phyloP scores from a whole-genome alignment of 2,113 vertebrate species.

The Mustelus asterias region DNA sequence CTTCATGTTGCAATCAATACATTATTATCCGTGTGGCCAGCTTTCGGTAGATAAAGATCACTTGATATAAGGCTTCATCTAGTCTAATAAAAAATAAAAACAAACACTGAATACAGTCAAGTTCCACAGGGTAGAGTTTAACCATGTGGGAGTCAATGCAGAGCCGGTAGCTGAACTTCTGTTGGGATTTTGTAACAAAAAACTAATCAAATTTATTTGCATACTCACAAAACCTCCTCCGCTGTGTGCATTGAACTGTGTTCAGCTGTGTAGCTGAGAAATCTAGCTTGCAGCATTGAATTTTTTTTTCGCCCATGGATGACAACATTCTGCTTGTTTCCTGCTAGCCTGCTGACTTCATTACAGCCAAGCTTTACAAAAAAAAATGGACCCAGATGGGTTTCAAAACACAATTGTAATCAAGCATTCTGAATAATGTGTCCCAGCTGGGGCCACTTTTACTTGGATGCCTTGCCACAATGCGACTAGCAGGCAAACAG shows the following conservation, averaged over 20 bases:
- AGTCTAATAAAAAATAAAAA: constrained; percentile 8
- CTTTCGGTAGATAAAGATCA: constrained; percentile 3
- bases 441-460: constrained; percentile 32
- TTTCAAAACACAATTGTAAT: constrained; percentile 29
- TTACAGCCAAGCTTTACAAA: background rate
- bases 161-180: background rate
- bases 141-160: background rate
- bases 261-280: background rate
- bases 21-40: background rate
- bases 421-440: constrained; percentile 34
- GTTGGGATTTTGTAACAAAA: background rate
- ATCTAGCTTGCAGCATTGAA: background rate
- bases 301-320: background rate
- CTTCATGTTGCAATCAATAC: constrained; percentile 30
- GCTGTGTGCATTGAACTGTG: background rate
- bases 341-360: constrained; percentile 33
- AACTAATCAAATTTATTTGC: background rate
- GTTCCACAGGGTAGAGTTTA: background rate
- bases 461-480: background rate
- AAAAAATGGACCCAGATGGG: constrained; percentile 33
- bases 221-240: constrained; percentile 1
- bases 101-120: background rate
- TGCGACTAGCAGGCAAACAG: constrained; percentile 17
- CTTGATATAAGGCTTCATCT: constrained; percentile 18
- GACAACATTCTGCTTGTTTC: constrained; percentile 26